Evolutionary conservation across 2,113 vertebrate genomes (phyloP).

Genomic region (Pseudopipra pipra): DNA sequence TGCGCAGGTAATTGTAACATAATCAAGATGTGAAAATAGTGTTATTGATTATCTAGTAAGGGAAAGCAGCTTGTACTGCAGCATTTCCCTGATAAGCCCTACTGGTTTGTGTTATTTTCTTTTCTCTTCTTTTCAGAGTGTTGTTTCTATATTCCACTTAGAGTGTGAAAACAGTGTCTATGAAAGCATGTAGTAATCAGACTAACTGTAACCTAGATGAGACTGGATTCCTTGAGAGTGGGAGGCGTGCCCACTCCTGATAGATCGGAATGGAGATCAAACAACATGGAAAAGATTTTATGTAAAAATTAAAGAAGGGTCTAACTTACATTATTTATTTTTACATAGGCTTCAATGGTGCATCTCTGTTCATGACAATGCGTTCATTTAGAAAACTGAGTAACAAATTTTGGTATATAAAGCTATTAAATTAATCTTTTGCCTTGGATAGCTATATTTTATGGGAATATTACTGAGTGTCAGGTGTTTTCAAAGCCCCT

Average conservation of each 20-base stretch:
- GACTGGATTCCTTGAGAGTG: background rate
- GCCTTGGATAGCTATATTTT: background rate
- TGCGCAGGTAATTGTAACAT: background rate
- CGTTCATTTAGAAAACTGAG: background rate
- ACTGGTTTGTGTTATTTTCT: slow-evolving; percentile 4
- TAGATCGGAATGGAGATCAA: slow-evolving; percentile 11
- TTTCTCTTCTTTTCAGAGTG: background rate
- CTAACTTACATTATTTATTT: background rate
- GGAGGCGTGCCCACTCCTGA: background rate
- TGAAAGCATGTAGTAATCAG: background rate
- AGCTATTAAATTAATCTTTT: background rate
- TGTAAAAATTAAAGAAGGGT: background rate
- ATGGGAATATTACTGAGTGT: background rate
- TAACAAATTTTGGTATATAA: background rate
- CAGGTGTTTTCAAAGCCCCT: background rate
- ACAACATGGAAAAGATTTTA: background rate
- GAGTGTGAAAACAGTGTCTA: background rate
- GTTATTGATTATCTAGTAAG: background rate
- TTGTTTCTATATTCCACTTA: background rate
- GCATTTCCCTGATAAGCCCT: background rate
- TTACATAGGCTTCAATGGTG: background rate
- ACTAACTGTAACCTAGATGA: background rate
- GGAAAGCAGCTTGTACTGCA: background rate
- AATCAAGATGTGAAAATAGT: background rate
- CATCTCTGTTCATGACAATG: background rate